Base-by-base conservation (phyloP, 2,113 vertebrate genomes). In the Chlamydotis undulata region DNA sequence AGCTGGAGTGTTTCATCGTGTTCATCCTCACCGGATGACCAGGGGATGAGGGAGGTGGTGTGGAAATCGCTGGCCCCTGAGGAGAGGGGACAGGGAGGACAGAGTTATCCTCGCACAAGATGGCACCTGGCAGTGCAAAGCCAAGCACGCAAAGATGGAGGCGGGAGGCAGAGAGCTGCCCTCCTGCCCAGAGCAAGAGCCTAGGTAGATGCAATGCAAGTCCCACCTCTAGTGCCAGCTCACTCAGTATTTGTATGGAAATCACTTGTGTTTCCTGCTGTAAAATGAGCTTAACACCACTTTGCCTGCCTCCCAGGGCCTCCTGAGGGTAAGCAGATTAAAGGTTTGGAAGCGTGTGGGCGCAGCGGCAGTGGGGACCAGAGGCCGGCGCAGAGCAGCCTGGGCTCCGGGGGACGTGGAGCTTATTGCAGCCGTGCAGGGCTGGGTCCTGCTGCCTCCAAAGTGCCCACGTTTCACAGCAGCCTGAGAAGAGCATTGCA, bases 261-360 rank as follows among this genome's bases (percentile, higher is more conserved):
- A 94, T 91, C n/a, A 12, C 49, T 94, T 55, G 4, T 28, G 43
- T 94, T 89, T 67, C 87, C 69, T 1, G 7, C 93, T 89, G 81
- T 82, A 96, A 95, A 96, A 93, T 91, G 35, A 96, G 94, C 87
- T 96, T 96, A 96, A 82, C 43, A 69, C 43, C 81, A 84, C 96
- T 96, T 93, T 89, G 56, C 74, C 74, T 82, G 43, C 77, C 49
- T 87, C 61, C 21, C 49, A 87, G 89, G 56, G 83, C 49, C 83
- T 94, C 89, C 69, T 82, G 73, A 93, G 69, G 23, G 69, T 95
- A 96, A 96, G 93, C 47, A 93, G 96, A 96, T 97, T 96, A 96
- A 87, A 64, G 65, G 12, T 95, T 94, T 93, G 86, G 89, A 75
- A 71, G 24, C 1, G 0, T 19, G 43, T 71, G 60, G 89, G 52